Percentiles rank a stretch among this genome's conserved stretches.
These are phyloP conservation scores for Chymomyza amoena DNA, from an alignment of 2,888 invertebrate genomes.

Conservation along the genomic window DNA sequence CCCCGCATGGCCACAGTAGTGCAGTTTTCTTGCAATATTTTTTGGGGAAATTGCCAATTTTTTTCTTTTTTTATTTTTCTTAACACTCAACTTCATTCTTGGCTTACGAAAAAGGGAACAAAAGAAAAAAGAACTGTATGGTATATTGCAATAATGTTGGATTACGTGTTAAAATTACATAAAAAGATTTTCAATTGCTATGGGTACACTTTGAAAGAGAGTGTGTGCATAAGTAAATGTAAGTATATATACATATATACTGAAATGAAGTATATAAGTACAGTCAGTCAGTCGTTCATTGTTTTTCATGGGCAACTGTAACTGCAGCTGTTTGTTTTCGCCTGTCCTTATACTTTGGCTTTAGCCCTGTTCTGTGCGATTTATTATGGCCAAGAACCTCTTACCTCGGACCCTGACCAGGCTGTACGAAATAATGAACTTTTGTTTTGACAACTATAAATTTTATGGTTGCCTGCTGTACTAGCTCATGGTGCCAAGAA, in stretches of 20 bases:
- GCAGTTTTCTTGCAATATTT: slow-evolving; percentile 28
- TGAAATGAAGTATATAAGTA: background rate
- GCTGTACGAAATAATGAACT: slow-evolving; percentile 57
- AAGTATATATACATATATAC: background rate
- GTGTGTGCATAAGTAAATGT: slow-evolving; percentile 2
- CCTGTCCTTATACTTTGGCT: background rate
- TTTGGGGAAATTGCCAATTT: background rate
- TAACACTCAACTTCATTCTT: slow-evolving; percentile 59
- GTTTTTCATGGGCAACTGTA: slow-evolving; percentile 38
- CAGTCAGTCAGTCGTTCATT: slow-evolving; percentile 19
- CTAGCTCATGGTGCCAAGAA: background rate
- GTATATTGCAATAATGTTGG: slow-evolving; percentile 63
- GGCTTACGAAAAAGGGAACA: slow-evolving; percentile 34
- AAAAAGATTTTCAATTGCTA: slow-evolving; percentile 74
- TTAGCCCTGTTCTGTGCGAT: background rate
- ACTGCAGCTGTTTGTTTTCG: slow-evolving; percentile 60
- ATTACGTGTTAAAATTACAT: slow-evolving; percentile 76
- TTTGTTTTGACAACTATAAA: slow-evolving; percentile 60
- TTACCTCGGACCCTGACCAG: background rate
- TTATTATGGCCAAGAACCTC: background rate
- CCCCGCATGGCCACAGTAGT: slow-evolving; percentile 11
- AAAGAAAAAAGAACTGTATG: slow-evolving; percentile 21
- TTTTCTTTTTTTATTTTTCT: slow-evolving; percentile 26
- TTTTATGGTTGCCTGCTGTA: slow-evolving; percentile 41
- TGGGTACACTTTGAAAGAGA: slow-evolving; percentile 10